phyloP scores from a whole-genome alignment of 1,140 invertebrate genomes.

The Bombus cullumanus region DNA sequence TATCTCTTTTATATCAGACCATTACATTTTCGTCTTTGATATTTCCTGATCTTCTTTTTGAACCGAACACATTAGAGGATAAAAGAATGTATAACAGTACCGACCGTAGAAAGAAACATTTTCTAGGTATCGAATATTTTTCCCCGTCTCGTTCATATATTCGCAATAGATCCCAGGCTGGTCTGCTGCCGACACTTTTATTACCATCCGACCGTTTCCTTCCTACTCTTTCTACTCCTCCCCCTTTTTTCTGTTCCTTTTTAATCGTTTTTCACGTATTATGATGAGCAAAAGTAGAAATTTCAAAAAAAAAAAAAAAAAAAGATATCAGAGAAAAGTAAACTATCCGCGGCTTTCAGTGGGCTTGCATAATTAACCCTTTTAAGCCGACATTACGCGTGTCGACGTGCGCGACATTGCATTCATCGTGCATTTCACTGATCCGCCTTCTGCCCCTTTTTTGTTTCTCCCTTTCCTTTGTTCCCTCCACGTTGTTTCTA shows the following conservation, averaged over 20 bases:
- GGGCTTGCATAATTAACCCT: constrained; percentile 55
- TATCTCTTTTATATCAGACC: not conserved
- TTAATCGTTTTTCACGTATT: constrained; percentile 29
- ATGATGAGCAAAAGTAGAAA: not conserved
- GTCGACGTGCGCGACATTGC: constrained; percentile 31
- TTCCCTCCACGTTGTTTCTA: constrained; percentile 3
- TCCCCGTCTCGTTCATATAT: constrained; percentile 3
- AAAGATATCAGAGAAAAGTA: constrained; percentile 19
- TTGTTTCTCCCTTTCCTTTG: constrained; percentile 26
- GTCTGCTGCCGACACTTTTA: constrained; percentile 46
- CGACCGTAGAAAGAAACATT: not conserved
- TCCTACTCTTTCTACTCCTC: not conserved
- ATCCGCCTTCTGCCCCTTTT: constrained; percentile 11
- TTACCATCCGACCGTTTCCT: constrained; percentile 25
- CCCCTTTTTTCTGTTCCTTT: not conserved
- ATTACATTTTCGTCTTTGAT: not conserved
- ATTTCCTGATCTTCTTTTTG: not conserved
- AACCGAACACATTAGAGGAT: not conserved
- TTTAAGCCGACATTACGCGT: constrained; percentile 46
- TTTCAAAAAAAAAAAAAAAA: not conserved
- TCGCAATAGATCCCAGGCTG: constrained; percentile 20
- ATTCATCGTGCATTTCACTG: constrained; percentile 32
- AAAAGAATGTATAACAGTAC: not conserved
- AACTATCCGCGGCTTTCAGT: constrained; percentile 49
- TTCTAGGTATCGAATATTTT: not conserved